Evolutionary conservation across 2,113 vertebrate genomes (phyloP).

Genomic region (Coregonus clupeaformis): DNA sequence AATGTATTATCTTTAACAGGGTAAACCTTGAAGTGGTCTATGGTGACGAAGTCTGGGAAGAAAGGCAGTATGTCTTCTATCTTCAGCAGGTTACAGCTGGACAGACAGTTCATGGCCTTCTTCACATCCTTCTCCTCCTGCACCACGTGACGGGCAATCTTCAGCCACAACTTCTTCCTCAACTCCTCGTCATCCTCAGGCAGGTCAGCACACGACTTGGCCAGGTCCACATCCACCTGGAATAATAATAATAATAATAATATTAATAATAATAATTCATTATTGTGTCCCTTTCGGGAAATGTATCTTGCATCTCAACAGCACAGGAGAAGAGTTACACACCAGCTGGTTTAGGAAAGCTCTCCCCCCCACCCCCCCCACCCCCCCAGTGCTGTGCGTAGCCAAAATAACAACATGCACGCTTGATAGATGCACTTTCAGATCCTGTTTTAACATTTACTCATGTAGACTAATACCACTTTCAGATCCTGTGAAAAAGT

Average conservation of each 20-base stretch:
- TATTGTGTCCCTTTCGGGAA: too few species aligned
- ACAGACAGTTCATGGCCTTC: conserved; percentile 98
- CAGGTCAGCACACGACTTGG: conserved; percentile 93
- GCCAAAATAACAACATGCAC: too few species aligned
- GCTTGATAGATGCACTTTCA: too few species aligned
- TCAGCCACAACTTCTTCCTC: conserved; percentile 96
- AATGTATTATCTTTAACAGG: too few species aligned
- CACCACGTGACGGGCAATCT: conserved; percentile 95
- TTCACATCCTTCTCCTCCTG: conserved; percentile 98
- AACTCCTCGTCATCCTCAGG: conserved; percentile 96
- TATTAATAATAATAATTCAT: too few species aligned
- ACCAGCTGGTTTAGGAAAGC: too few species aligned
- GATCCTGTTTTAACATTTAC: too few species aligned
- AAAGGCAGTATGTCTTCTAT: conserved; percentile 97
- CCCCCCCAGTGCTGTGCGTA: too few species aligned
- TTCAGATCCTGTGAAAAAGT: too few species aligned
- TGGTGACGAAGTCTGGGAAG: conserved; percentile 98
- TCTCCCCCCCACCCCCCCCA: too few species aligned
- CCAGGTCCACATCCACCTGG: conserved; percentile 95
- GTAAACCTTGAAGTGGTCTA: conserved; percentile 92
- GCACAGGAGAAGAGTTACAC: not conserved
- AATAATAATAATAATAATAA: not conserved
- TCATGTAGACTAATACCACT: too few species aligned
- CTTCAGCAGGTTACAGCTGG: conserved; percentile 95
- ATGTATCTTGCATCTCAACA: too few species aligned